Base-by-base conservation (phyloP, 2,888 invertebrate species). In the Nezara viridula region DNA sequence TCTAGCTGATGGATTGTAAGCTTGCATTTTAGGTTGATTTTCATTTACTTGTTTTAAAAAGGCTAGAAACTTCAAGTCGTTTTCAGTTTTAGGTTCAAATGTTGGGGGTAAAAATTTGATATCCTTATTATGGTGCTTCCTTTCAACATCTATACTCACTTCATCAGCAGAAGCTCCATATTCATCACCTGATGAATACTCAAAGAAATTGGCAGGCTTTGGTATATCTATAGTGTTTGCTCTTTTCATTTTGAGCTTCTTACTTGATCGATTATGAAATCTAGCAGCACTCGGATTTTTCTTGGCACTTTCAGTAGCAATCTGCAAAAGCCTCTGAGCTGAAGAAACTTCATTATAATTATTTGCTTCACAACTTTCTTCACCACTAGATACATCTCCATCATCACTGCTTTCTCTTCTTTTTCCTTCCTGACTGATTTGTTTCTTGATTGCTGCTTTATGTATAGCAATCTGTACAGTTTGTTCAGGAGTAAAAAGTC, bases 181-280 rank as follows among this genome's bases (percentile, higher is more conserved):
- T 90, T 93, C 93, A 90, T 93, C 93, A 89, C 93, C 92, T 85
- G 93, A 93, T 90, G 93, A 93, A 89, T 91, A 91, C 77, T 92
- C 92, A 86, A 92, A 92, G 92, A 86, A 94, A 93, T 92, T 95
- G 93, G 94, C 91, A 0, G 95, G 95, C 92, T 96, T 96, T 0
- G 97, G 97, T 92, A 97, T 97, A 92, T 97, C 97, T 90, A 97
- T 97, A 2, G 98, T 98, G 91, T 98, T 98, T 7, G 97, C 97
- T 27, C 97, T 95, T 93, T 97, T 97, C 95, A 97, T 96, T 91
- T 96, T 95, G 44, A 95, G 94, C 92, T 96, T 96, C 91, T 96
- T 96, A 90, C 94, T 94, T 87, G 94, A 93, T 87, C 90, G 90
- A 49, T 86, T 89, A 49, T 90, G 89, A 89, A 91, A 91, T 52